phyloP scores from a whole-genome alignment of 2,888 invertebrate genomes.

The Tenthredo amoena region DNA sequence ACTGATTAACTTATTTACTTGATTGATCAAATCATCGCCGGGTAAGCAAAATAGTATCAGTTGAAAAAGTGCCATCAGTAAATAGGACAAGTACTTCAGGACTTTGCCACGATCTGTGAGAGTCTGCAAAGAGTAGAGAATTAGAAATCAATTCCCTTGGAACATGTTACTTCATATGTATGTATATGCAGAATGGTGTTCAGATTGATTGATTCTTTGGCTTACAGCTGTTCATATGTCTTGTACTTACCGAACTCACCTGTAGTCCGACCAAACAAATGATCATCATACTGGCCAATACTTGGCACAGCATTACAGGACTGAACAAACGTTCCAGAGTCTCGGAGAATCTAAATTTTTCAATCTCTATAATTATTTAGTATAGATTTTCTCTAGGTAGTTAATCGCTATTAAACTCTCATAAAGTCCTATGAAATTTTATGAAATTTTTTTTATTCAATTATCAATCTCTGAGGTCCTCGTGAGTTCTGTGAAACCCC shows the following conservation, averaged over 20 bases:
- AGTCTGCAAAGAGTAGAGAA: slow-evolving; percentile 56
- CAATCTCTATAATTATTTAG: not conserved
- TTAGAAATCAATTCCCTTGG: slow-evolving; percentile 41
- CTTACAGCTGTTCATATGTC: not conserved
- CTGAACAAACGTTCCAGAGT: slow-evolving; percentile 66
- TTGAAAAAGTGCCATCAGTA: slow-evolving; percentile 69
- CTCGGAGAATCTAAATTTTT: slow-evolving; percentile 66
- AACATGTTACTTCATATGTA: not conserved
- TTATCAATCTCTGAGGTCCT: not conserved
- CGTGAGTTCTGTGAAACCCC: not conserved
- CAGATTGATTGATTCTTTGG: not conserved
- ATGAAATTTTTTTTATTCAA: not conserved
- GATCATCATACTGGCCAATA: slow-evolving; percentile 65
- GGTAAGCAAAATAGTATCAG: slow-evolving; percentile 69
- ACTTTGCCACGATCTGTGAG: slow-evolving; percentile 60
- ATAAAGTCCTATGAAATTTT: not conserved
- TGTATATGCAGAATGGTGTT: not conserved
- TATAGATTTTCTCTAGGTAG: not conserved
- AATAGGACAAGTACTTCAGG: slow-evolving; percentile 64
- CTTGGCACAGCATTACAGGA: slow-evolving; percentile 67
- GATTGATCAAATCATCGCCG: slow-evolving; percentile 65
- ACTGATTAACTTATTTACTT: slow-evolving; percentile 59
- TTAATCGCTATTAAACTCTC: not conserved
- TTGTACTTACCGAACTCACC: slow-evolving; percentile 62
- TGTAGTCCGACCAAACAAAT: slow-evolving; percentile 69